Conservation (phyloP, 1,140 invertebrate genomes). For the Diabrotica virgifera region DNA sequence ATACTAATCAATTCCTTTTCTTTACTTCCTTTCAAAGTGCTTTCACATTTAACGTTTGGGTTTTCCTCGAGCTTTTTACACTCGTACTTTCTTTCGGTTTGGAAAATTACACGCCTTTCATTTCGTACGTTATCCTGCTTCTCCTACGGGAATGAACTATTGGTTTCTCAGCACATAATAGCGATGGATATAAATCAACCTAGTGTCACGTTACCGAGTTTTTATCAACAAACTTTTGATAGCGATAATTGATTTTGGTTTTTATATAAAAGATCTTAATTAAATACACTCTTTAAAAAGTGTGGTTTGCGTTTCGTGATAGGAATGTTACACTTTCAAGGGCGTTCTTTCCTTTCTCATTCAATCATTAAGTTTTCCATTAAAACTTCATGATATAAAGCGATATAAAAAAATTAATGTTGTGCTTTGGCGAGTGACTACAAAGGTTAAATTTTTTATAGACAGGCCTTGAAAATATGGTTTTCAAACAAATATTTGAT, state of each 20-base stretch:
- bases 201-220: not conserved
- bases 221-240: conserved; percentile 1
- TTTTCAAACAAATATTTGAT: too few species aligned
- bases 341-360: too few species aligned
- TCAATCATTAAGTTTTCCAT: too few species aligned
- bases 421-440: too few species aligned
- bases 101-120: conserved; percentile 10
- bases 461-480: too few species aligned
- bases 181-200: not conserved
- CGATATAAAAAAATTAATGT: too few species aligned
- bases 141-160: not conserved
- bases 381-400: too few species aligned
- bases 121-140: not conserved
- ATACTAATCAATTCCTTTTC: conserved; percentile 20
- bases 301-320: too few species aligned
- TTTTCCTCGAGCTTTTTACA: conserved; percentile 3
- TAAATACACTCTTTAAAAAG: conserved; percentile 2
- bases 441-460: too few species aligned
- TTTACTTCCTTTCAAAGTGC: conserved; percentile 9
- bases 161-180: not conserved
- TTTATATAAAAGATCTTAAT: conserved; percentile 1
- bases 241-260: not conserved
- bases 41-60: conserved; percentile 9
- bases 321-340: too few species aligned
- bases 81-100: not conserved